A percentile compares a stretch with the other conserved stretches of the same genome.
phyloP scores from a whole-genome alignment of 2,888 invertebrate species.

The Xylota sylvarum region DNA sequence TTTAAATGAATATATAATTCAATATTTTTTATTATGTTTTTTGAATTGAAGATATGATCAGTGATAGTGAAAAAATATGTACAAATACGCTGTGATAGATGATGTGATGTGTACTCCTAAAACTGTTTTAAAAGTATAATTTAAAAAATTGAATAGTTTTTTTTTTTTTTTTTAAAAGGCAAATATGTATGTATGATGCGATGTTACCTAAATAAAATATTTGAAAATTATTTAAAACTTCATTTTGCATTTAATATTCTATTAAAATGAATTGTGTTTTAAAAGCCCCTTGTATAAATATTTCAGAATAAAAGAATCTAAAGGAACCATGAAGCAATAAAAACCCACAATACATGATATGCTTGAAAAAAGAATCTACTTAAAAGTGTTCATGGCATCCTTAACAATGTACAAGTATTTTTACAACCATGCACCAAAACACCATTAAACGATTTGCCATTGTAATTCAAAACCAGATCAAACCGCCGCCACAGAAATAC shows the following conservation, averaged over 20 bases:
- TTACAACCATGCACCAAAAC: not conserved
- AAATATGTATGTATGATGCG: too few species aligned
- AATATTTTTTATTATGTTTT: slow-evolving; percentile 7
- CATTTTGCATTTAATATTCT: too few species aligned
- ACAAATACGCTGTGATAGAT: not conserved
- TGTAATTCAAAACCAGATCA: not conserved
- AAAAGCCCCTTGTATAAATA: too few species aligned
- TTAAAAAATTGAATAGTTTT: too few species aligned
- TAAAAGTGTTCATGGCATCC: not conserved
- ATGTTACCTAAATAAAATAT: too few species aligned
- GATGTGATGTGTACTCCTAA: not conserved
- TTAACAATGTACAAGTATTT: not conserved
- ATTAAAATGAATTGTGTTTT: too few species aligned
- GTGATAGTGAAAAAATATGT: slow-evolving; percentile 25
- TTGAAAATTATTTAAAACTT: too few species aligned
- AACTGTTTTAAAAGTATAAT: too few species aligned
- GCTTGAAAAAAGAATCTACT: not conserved
- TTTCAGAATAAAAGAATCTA: too few species aligned
- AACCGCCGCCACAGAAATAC: too few species aligned
- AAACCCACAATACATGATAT: not conserved
- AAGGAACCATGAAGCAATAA: not conserved
- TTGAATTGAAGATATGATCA: slow-evolving; percentile 13
- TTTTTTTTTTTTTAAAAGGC: too few species aligned
- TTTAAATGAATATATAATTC: slow-evolving; percentile 12
- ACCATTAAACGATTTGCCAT: not conserved